Evolutionary conservation across 2,888 invertebrate genomes (phyloP).

Genomic region (Timandra comae): DNA sequence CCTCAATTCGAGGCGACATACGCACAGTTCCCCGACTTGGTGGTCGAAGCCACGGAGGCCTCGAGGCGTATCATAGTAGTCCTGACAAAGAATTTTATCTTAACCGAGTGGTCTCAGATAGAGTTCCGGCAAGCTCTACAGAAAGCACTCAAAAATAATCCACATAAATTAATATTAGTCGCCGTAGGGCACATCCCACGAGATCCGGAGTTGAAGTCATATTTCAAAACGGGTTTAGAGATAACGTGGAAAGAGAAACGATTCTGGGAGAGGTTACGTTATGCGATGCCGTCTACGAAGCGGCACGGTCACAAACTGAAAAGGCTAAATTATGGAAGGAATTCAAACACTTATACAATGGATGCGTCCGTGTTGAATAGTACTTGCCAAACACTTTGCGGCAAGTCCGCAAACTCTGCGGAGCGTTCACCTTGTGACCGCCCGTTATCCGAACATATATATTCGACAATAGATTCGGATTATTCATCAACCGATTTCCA

Average conservation of each 20-base stretch:
- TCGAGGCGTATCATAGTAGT: conserved; percentile 92
- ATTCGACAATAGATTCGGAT: conserved; percentile 93
- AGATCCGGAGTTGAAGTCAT: conserved; percentile 91
- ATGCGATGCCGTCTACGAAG: conserved; percentile 90
- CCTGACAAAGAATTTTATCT: conserved; percentile 90
- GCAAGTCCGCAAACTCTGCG: conserved; percentile 70
- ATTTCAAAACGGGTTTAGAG: conserved; percentile 90
- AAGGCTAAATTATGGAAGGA: conserved; percentile 83
- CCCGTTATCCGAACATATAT: conserved; percentile 91
- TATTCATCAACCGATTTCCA: conserved; percentile 81
- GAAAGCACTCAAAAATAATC: conserved; percentile 88
- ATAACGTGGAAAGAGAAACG: conserved; percentile 93
- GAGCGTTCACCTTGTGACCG: conserved; percentile 80
- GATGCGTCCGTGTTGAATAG: conserved; percentile 80
- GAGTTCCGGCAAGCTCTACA: conserved; percentile 94
- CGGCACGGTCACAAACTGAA: conserved; percentile 75
- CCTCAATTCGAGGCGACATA: conserved; percentile 83
- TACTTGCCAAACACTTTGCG: conserved; percentile 78
- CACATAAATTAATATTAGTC: conserved; percentile 91
- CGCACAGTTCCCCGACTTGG: conserved; percentile 83
- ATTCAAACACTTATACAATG: conserved; percentile 91
- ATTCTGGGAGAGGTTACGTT: conserved; percentile 96
- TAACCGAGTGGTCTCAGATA: conserved; percentile 94
- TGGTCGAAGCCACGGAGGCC: conserved; percentile 91
- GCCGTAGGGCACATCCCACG: conserved; percentile 87